A percentile compares a stretch with the other conserved stretches of the same genome.
phyloP scores from a whole-genome alignment of 2,797 vertebrate species.

The Monodelphis domestica region DNA sequence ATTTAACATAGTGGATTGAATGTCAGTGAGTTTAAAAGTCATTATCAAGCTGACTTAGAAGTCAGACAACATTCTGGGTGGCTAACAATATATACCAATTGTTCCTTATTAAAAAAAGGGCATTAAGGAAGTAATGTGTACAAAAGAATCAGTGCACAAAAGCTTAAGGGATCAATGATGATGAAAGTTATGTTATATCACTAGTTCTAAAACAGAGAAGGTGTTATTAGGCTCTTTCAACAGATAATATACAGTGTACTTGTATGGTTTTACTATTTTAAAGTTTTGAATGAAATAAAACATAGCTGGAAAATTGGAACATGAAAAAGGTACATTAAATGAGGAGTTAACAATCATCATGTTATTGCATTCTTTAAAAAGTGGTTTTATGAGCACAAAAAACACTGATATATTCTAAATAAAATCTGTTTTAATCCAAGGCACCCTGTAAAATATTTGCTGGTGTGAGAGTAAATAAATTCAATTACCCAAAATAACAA shows the following conservation, averaged over 20 bases:
- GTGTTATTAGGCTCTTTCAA: background rate
- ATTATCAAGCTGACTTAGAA: constrained; percentile 1
- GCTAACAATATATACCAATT: background rate
- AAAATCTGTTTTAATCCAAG: constrained; percentile 79
- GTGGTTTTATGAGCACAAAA: constrained; percentile 52
- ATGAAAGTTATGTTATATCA: background rate
- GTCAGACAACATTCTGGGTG: constrained; percentile 3
- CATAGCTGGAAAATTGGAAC: constrained; percentile 43
- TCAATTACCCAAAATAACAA: constrained; percentile 59
- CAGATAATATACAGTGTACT: background rate
- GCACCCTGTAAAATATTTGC: constrained; percentile 85
- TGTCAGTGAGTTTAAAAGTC: constrained; percentile 12
- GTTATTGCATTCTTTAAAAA: constrained; percentile 53
- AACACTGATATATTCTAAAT: constrained; percentile 57
- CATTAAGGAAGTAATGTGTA: background rate
- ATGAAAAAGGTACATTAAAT: constrained; percentile 24
- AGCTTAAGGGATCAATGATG: background rate
- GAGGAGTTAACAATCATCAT: background rate
- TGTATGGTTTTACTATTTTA: constrained; percentile 29
- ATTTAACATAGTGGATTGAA: background rate
- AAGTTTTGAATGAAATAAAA: constrained; percentile 53
- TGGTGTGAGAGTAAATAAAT: constrained; percentile 82
- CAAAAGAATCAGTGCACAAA: constrained; percentile 23
- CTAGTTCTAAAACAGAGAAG: constrained; percentile 6
- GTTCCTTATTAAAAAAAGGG: constrained; percentile 17